These are phyloP conservation scores for Anabacerthia variegaticeps DNA, from an alignment of 2,797 vertebrate species.

Conservation along the genomic window DNA sequence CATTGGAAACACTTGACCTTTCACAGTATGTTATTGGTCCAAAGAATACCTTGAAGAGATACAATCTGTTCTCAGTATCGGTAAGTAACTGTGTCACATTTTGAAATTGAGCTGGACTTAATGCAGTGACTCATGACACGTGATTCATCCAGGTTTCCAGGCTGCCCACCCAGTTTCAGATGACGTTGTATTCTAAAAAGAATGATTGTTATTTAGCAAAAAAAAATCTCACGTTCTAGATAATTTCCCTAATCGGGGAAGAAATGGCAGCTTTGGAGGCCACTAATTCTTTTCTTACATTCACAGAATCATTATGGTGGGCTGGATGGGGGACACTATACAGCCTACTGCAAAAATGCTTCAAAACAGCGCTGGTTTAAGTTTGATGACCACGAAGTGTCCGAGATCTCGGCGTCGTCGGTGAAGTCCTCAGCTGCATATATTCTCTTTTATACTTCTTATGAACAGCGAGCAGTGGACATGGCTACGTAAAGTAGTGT, in stretches of 20 bases:
- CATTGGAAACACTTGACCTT: constrained; percentile 91
- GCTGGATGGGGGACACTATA: constrained; percentile 96
- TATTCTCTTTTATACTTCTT: constrained; percentile 94
- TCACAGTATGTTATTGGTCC: constrained; percentile 94
- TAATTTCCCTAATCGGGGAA: background rate
- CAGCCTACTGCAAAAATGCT: constrained; percentile 93
- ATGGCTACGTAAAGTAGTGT: constrained; percentile 62
- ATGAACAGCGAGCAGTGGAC: constrained; percentile 78
- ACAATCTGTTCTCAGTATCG: constrained; percentile 92
- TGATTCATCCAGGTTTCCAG: background rate
- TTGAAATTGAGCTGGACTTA: background rate
- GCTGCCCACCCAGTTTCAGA: background rate
- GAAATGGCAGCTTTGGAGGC: background rate
- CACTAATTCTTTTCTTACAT: background rate
- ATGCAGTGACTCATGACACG: background rate
- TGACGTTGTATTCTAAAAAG: background rate
- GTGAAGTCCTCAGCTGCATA: constrained; percentile 97
- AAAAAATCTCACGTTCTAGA: background rate
- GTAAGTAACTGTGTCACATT: constrained; percentile 79
- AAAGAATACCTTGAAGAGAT: constrained; percentile 88
- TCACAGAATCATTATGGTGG: constrained; percentile 95
- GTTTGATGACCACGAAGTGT: constrained; percentile 97
- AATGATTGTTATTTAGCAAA: background rate
- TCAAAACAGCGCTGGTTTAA: constrained; percentile 92
- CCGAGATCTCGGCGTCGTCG: constrained; percentile 87